Conservation (phyloP, 2,888 invertebrate genomes). For the Drosophila percnosoma region DNA sequence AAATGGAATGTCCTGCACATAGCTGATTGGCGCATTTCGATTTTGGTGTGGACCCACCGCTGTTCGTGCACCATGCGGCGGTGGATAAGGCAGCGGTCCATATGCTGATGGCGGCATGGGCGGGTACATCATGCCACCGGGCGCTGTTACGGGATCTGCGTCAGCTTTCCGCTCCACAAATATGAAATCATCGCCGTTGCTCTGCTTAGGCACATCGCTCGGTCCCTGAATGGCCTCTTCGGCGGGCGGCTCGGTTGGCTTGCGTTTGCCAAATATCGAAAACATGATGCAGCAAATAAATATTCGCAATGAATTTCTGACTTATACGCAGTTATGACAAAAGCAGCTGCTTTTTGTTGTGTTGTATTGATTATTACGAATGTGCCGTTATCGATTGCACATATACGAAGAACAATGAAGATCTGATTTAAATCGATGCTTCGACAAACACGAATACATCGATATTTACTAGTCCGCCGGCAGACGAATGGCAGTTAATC, state of each 20-base stretch:
- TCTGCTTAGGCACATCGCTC: constrained; percentile 40
- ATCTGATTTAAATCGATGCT: neutral
- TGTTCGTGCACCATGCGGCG: constrained; percentile 33
- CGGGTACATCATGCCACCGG: constrained; percentile 61
- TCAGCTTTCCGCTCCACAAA: constrained; percentile 74
- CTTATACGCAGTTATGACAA: constrained; percentile 38
- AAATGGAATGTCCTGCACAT: constrained; percentile 82
- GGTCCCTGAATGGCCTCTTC: constrained; percentile 70
- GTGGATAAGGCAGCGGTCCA: constrained; percentile 64
- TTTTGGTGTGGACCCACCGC: constrained; percentile 1
- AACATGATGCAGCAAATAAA: constrained; percentile 65
- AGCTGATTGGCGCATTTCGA: constrained; percentile 63
- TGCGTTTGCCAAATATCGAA: constrained; percentile 81
- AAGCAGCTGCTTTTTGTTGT: constrained; percentile 29
- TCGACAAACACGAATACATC: neutral
- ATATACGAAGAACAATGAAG: neutral
- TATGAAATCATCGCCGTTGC: constrained; percentile 80
- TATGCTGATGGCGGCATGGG: constrained; percentile 64
- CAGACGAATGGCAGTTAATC: neutral
- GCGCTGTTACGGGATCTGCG: constrained; percentile 42
- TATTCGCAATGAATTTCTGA: neutral
- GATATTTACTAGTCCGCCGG: neutral
- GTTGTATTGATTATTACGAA: neutral
- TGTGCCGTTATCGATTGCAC: constrained; percentile 4
- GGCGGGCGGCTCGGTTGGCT: constrained; percentile 71